These are phyloP conservation scores for Brachyistius frenatus DNA, from an alignment of 2,113 vertebrate genomes.

Conservation along the genomic window DNA sequence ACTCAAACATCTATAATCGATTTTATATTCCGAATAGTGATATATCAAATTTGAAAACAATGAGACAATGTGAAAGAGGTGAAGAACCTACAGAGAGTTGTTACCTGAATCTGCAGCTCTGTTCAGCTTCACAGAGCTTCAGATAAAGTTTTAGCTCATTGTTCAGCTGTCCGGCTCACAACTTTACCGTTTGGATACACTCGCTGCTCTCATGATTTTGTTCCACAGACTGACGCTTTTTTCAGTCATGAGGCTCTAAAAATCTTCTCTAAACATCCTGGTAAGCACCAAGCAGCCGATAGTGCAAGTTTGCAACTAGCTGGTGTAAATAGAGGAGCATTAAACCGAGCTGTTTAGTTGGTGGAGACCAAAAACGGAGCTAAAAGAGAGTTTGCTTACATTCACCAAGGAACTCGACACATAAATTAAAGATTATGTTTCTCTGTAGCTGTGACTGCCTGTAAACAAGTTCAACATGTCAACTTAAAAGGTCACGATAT, in stretches of 20 bases:
- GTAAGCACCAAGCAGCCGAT: not conserved
- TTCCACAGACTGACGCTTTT: not conserved
- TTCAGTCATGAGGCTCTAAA: not conserved
- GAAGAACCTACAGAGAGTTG: constrained; percentile 17
- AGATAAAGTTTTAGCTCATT: not conserved
- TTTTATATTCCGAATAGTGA: not conserved
- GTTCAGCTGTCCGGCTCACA: not conserved
- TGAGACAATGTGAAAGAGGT: not conserved
- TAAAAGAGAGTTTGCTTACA: too few species aligned
- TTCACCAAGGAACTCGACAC: too few species aligned
- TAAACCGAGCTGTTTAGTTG: too few species aligned
- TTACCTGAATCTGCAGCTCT: not conserved
- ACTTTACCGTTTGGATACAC: not conserved
- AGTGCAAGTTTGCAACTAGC: too few species aligned
- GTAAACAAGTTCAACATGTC: too few species aligned
- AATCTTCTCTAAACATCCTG: not conserved
- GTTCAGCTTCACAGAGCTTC: not conserved
- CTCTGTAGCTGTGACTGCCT: too few species aligned
- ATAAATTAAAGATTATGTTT: too few species aligned
- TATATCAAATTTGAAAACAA: not conserved
- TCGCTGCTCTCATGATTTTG: not conserved
- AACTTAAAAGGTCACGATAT: too few species aligned
- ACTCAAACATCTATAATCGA: constrained; percentile 6
- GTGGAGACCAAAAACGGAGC: too few species aligned
- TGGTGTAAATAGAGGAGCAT: too few species aligned